Evolutionary conservation across 1,140 invertebrate genomes (phyloP), one percentile per base, ranked within the genome.

Genomic region (Anagrus nilaparvatae): DNA sequence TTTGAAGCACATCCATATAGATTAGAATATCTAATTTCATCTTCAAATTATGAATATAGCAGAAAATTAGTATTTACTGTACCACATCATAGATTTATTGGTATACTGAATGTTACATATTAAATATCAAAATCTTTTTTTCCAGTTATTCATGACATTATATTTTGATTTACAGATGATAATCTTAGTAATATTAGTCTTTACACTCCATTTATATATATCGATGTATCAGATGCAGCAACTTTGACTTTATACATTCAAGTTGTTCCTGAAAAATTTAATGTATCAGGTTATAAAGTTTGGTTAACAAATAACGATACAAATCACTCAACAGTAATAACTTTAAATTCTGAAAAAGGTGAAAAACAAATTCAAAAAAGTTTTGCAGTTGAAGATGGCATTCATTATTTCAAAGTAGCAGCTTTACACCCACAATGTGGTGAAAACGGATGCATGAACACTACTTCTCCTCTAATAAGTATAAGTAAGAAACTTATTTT

Each of bases 351-450:
- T n/a, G 23, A 34, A 5, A 28, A 49, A 10, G 20, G 31, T 5
- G 33, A 21, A 12, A 10, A 24, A 17, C 46, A 58, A 19, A 37
- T 63, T 17, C 44, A 36, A 0, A 45, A 57, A 14, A 53, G 54
- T 40, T 58, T 62, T 40, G 39, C 49, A 2, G 53, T 53, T 1
- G 39, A 44, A 3, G 49, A 53, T 9, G 64, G 62, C 34, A 32
- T 53, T 14, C 49, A 60, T 56, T 59, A 55, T 43, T 56, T 68
- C n/a, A 60, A 61, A 50, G 62, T 67, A n/a, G 50, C 62, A 3
- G 51, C 59, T 6, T 44, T 65, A 27, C 63, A 66, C 55, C 18
- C 49, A 9, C 18, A 50, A 1, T 65, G 63, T 28, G 41, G 46
- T n/a, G 30, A 55, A 10, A 27, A 60, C 43, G 59, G 59, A 13